Evolutionary conservation across 2,888 invertebrate genomes (phyloP), one percentile per base, ranked within the genome.

Genomic region (Ophonus ardosiacus): DNA sequence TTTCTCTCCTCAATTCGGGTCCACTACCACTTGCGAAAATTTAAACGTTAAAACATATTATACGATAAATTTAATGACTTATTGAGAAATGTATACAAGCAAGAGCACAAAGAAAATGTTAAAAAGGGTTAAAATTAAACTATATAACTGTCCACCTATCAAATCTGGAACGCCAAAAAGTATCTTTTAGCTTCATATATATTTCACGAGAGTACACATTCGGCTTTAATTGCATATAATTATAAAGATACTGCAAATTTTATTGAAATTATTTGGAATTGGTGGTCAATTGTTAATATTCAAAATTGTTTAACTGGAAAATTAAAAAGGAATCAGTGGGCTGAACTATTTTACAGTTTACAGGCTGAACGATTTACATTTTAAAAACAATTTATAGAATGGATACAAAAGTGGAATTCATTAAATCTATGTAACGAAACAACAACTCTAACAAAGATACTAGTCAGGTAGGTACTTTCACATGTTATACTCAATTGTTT

Each of bases 161-260:
- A 31, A 65, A 65, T 65, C 3, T 65, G 65, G 65, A 65, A 24
- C 65, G 31, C 31, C 31, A 65, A 24, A 65, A 65, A 24, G 65
- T 65, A 65, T 65, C 65, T n/a, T 65, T 65, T 31, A 24, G 65
- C 65, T 65, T 65, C n/a, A 65, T 24, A 65, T 65, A 65, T 65
- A 65, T 65, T 65, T 65, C 65, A 65, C n/a, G n/a, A 65, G 65
- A 65, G 65, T 65, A 65, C 65, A 65, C 65, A 65, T 65, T 65
- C 65, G 24, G 65, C 65, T 13, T 31, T 65, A 24, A 65, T 65
- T 65, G 24, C 65, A 1, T 65, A 65, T 65, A 24, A 10, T 31
- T 65, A 24, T 10, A 65, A 65, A 65, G 65, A 65, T 65, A 65
- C 65, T 24, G 65, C 65, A 65, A 6, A 65, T 24, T 65, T 65